Base-by-base conservation (phyloP, 2,888 invertebrate genomes). In the Seira musarum region DNA sequence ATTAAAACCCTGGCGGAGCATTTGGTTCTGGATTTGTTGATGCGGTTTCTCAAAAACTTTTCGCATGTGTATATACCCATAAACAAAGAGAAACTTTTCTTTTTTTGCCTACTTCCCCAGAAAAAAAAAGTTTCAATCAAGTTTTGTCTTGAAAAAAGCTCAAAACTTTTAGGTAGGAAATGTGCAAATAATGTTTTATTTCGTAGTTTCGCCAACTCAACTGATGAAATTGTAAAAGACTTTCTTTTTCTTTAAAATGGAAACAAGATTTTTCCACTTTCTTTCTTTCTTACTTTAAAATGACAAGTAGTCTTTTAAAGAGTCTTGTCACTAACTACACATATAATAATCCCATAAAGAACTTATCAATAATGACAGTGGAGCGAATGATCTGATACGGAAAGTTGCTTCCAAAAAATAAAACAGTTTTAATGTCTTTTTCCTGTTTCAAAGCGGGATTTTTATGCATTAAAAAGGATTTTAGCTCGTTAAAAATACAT, bases 401-500 rank as follows among this genome's bases (percentile, higher is more conserved):
- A 17, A 57, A 57, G 15, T 57, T 57, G 57, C n/a, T 57, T n/a
- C 8, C 57, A 57, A 57, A 57, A n/a, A 57, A 57, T 57, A n/a
- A 57, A 57, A n/a, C 17, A 57, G 57, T 57, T 57, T 40, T 57
- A 57, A 57, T 57, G 57, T 57, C n/a, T 57, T 57, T 57, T 57
- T n/a, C 15, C 57, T 57, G 57, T 57, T n/a, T n/a, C 21, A 49
- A 68, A 24, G 40, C 21, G 25, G 60, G 25, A 70, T 40, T 64
- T 63, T 60, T 63, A 63, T 46, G 46, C 71, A 63, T 64, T 71
- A 71, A 65, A 73, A 46, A 65, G 65, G 13, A 65, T 73, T 73
- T 73, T 66, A 65, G 65, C 73, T 73, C 73, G 73, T 73, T 73
- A 73, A 73, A 73, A 73, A 73, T 73, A 73, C 73, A 73, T 73